Evolutionary conservation across 64 coral and sea anemone genomes (phyloP).

Genomic region (Hydrozoanthus tunicans): DNA sequence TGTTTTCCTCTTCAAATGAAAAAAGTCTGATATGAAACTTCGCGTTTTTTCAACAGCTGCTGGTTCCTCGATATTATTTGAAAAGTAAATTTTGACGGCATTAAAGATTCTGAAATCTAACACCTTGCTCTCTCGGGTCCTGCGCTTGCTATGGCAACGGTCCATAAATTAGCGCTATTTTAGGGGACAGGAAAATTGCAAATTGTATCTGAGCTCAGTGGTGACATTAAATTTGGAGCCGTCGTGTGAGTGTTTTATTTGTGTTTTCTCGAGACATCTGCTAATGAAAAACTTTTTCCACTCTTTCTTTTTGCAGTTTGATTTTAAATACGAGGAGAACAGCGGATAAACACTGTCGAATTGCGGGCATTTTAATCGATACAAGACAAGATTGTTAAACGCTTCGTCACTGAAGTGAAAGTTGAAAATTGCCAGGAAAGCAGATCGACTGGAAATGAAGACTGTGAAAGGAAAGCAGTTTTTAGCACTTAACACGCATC

Average conservation of each 20-base stretch:
- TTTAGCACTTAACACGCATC: neutral
- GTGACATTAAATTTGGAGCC: neutral
- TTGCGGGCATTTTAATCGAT: neutral
- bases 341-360: neutral
- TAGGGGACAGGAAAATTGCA: neutral
- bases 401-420: neutral
- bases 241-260: neutral
- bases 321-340: neutral
- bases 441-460: conserved; percentile 21
- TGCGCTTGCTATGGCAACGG: conserved; percentile 39
- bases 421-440: neutral
- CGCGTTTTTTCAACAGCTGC: neutral
- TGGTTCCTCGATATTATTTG: neutral
- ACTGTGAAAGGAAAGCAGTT: conserved; percentile 2
- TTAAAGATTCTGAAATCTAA: neutral
- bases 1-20: neutral
- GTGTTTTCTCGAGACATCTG: neutral
- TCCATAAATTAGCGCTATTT: conserved; percentile 58
- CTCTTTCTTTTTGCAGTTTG: conserved; percentile 25
- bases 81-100: neutral
- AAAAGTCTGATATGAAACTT: neutral
- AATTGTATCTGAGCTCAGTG: neutral
- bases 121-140: neutral
- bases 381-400: neutral
- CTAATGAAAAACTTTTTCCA: conserved; percentile 19